Percentiles rank a stretch among this genome's conserved stretches.
These are phyloP conservation scores for Semicossyphus pulcher DNA, from an alignment of 2,113 vertebrate species.

Conservation along the genomic window DNA sequence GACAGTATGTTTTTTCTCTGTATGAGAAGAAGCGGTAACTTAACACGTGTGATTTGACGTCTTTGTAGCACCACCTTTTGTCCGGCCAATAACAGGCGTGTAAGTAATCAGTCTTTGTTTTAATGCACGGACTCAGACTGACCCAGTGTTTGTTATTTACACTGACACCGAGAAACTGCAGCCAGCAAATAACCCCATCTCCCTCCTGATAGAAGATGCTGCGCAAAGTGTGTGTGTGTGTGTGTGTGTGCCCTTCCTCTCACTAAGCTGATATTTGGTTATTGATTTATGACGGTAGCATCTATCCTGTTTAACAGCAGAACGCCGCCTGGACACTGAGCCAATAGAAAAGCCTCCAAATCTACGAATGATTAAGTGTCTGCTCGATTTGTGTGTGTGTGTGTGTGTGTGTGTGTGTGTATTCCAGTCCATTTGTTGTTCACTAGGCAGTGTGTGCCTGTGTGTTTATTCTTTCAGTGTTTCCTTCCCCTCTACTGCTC, in stretches of 20 bases:
- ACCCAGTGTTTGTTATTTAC: slow-evolving; percentile 6
- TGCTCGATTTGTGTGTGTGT: not conserved
- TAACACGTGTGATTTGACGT: not conserved
- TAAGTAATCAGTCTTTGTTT: not conserved
- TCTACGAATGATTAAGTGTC: slow-evolving; percentile 25
- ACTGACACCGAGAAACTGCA: slow-evolving; percentile 1
- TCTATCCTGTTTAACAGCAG: slow-evolving; percentile 37
- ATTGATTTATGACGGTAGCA: slow-evolving; percentile 30
- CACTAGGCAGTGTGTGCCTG: not conserved
- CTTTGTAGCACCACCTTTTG: too few relatives aligned
- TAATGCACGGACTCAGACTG: not conserved
- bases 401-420: slow-evolving; percentile 5
- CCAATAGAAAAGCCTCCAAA: slow-evolving; percentile 11
- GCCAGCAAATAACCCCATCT: not conserved
- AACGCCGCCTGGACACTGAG: not conserved
- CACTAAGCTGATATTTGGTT: slow-evolving; percentile 11
- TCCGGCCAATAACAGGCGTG: not conserved
- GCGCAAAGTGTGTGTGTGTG: slow-evolving; percentile 3
- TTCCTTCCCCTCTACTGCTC: slow-evolving; percentile 20
- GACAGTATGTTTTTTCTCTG: too few relatives aligned
- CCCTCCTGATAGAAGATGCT: not conserved
- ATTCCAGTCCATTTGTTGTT: slow-evolving; percentile 1
- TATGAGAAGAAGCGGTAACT: too few relatives aligned
- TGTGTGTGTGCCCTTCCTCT: not conserved
- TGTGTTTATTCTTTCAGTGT: slow-evolving; percentile 38